These are phyloP conservation scores for Cercopithecus mona DNA, from an alignment of 2,113 vertebrate species.

Conservation along the genomic window DNA sequence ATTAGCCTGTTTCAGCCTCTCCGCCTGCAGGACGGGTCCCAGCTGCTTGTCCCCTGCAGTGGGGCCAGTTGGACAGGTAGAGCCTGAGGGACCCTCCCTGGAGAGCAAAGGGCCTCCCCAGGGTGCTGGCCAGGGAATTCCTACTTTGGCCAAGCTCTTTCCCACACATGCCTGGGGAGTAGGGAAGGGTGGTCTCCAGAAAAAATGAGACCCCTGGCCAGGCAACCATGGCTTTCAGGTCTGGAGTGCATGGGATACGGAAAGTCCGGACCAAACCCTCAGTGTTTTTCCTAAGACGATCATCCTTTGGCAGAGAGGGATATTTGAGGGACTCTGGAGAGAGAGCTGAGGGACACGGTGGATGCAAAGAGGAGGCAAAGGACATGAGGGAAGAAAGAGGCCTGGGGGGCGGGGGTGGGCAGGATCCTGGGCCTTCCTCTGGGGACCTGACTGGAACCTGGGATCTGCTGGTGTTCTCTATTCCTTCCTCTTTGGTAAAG, in stretches of 20 bases:
- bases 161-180: not conserved
- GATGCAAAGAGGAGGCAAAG: not conserved
- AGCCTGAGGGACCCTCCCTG: constrained; percentile 57
- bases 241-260: not conserved
- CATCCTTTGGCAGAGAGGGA: not conserved
- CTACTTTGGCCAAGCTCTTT: not conserved
- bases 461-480: not conserved
- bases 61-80: constrained; percentile 70
- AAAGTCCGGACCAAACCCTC: not conserved
- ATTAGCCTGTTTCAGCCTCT: constrained; percentile 86
- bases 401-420: not conserved
- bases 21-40: constrained; percentile 75
- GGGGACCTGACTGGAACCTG: not conserved
- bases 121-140: not conserved
- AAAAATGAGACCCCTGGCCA: not conserved
- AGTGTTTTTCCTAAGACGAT: not conserved
- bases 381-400: not conserved
- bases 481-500: constrained; percentile 2
- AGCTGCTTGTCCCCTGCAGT: constrained; percentile 71
- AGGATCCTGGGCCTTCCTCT: not conserved
- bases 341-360: not conserved
- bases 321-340: not conserved
- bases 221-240: not conserved
- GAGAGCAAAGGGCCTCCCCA: constrained; percentile 51
- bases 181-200: not conserved